Percentiles rank a stretch among this genome's conserved stretches.
Evolutionary conservation across 2,888 invertebrate genomes (phyloP).

Genomic region (Cabera pusaria): DNA sequence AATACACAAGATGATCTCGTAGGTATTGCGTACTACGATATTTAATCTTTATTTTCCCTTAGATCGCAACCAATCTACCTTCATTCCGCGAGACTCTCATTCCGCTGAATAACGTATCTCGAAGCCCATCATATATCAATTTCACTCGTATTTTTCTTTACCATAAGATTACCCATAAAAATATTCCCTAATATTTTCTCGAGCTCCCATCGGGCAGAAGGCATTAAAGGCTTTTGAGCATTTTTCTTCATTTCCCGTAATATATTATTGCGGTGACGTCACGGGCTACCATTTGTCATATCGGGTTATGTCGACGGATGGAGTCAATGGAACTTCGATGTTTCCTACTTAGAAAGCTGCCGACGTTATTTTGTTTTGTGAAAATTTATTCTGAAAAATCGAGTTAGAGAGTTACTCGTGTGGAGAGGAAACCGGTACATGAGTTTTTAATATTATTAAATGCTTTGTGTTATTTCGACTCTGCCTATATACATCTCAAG

Average conservation of each 20-base stretch:
- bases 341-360: conserved; percentile 5
- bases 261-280: conserved; percentile 55
- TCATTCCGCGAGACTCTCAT: too few relatives aligned
- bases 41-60: too few relatives aligned
- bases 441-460: too few relatives aligned
- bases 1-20: too few relatives aligned
- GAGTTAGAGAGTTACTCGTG: too few relatives aligned
- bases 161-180: conserved; percentile 20
- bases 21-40: too few relatives aligned
- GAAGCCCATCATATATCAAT: conserved; percentile 5
- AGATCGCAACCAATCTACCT: too few relatives aligned
- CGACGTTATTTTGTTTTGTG: conserved; percentile 5
- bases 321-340: conserved; percentile 21
- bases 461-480: too few relatives aligned
- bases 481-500: too few relatives aligned
- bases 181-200: conserved; percentile 23
- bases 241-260: conserved; percentile 56
- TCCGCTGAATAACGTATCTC: too few relatives aligned
- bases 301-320: conserved; percentile 39
- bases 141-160: conserved; percentile 18
- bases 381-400: not conserved
- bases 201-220: conserved; percentile 27
- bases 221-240: conserved; percentile 50
- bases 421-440: too few relatives aligned
- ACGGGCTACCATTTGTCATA: conserved; percentile 55